A percentile compares a stretch with the other conserved stretches of the same genome.
These are phyloP conservation scores for Apamea crenata DNA, from an alignment of 2,888 invertebrate genomes.

Conservation along the genomic window DNA sequence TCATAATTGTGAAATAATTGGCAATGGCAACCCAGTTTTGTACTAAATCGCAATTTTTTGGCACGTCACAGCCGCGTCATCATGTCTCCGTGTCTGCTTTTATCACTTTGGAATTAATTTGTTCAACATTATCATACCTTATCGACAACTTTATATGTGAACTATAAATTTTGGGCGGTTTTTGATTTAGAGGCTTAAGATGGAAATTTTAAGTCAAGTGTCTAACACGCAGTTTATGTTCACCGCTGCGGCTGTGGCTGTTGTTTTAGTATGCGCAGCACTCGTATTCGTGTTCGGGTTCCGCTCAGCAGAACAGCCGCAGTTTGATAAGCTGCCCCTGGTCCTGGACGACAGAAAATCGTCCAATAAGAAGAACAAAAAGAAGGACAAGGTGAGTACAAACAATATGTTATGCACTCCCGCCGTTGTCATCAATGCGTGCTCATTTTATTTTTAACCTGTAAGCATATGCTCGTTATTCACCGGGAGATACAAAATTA, in stretches of 20 bases:
- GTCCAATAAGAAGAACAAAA: constrained; percentile 92
- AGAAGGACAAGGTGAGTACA: constrained; percentile 92
- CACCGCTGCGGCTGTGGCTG: constrained; percentile 90
- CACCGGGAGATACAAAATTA: constrained; percentile 73
- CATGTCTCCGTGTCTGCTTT: constrained; percentile 91
- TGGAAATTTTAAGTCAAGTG: constrained; percentile 91
- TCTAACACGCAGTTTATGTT: constrained; percentile 90
- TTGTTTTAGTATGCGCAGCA: constrained; percentile 93
- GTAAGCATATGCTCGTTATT: constrained; percentile 82
- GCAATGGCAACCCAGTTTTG: constrained; percentile 73
- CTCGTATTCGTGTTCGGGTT: constrained; percentile 95
- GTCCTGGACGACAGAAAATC: constrained; percentile 92
- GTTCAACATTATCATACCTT: constrained; percentile 87
- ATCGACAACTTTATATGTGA: constrained; percentile 87
- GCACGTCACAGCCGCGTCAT: constrained; percentile 93
- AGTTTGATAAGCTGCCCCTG: constrained; percentile 93
- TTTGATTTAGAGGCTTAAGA: constrained; percentile 81
- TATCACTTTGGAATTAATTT: constrained; percentile 89
- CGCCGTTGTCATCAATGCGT: constrained; percentile 76
- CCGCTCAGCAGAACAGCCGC: constrained; percentile 95
- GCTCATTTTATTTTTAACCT: constrained; percentile 90
- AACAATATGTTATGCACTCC: constrained; percentile 72
- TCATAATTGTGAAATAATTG: constrained; percentile 45
- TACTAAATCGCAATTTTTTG: constrained; percentile 85
- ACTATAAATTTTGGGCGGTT: constrained; percentile 80